phyloP scores from a whole-genome alignment of 2,888 invertebrate species.

The Tetramorium bicarinatum region DNA sequence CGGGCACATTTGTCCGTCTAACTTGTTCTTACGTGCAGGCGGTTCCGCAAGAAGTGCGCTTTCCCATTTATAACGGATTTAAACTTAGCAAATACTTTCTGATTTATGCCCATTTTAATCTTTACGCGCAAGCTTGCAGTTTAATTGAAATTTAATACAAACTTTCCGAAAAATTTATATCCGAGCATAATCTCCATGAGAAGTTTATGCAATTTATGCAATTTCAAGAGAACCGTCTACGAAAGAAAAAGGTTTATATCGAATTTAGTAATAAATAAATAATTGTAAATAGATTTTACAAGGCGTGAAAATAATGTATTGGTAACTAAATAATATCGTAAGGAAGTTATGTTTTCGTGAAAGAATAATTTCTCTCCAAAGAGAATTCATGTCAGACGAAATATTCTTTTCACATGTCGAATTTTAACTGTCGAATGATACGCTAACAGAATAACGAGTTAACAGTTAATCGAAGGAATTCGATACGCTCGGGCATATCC shows the following conservation, averaged over 20 bases:
- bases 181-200: neutral
- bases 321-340: neutral
- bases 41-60: slow-evolving; percentile 6
- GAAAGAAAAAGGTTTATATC: neutral
- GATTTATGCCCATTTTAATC: slow-evolving; percentile 27
- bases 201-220: slow-evolving; percentile 9
- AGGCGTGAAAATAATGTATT: neutral
- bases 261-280: neutral
- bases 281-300: neutral
- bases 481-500: neutral
- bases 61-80: slow-evolving; percentile 38
- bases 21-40: slow-evolving; percentile 19
- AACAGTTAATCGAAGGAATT: neutral
- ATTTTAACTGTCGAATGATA: neutral
- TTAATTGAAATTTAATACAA: slow-evolving; percentile 32
- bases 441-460: neutral
- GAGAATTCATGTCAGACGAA: neutral
- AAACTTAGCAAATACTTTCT: slow-evolving; percentile 26
- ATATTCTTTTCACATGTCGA: neutral
- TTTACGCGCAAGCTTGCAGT: neutral
- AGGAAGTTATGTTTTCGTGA: neutral
- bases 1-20: slow-evolving; percentile 4
- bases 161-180: slow-evolving; percentile 4
- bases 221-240: neutral
- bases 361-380: neutral